Evolutionary conservation across 2,888 invertebrate genomes (phyloP).

Genomic region (Amblyteles armatorius): DNA sequence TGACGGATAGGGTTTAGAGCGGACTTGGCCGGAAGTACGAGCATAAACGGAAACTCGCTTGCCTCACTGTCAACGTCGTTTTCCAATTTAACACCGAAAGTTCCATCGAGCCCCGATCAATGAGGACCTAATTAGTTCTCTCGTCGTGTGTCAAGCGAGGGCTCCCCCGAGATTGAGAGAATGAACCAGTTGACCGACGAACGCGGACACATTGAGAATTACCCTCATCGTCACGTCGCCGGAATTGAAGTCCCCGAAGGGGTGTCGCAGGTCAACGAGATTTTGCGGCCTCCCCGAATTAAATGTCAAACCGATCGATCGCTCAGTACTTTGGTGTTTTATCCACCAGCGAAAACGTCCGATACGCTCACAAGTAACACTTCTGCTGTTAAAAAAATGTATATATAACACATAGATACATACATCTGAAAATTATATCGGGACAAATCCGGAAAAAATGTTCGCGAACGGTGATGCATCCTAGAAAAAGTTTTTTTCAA

Average conservation of each 20-base stretch:
- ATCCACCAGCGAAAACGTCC: background rate
- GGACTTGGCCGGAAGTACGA: background rate
- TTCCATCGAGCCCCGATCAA: conserved; percentile 54
- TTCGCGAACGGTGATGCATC: too few species aligned
- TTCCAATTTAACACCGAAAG: conserved; percentile 12
- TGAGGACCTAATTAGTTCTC: conserved; percentile 65
- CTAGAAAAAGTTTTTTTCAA: background rate
- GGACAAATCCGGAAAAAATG: background rate
- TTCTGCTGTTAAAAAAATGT: background rate
- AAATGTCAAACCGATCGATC: conserved; percentile 18
- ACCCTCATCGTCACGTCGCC: conserved; percentile 54
- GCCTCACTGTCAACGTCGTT: background rate
- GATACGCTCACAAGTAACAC: background rate
- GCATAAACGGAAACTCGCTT: background rate
- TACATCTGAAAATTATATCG: background rate
- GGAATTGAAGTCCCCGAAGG: background rate
- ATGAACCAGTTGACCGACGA: conserved; percentile 30
- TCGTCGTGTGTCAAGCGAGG: conserved; percentile 33
- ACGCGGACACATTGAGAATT: conserved; percentile 41
- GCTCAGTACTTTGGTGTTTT: background rate
- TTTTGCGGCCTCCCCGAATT: background rate
- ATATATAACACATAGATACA: background rate
- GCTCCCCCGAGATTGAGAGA: conserved; percentile 22
- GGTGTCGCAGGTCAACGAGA: conserved; percentile 4
- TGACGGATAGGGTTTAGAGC: background rate